phyloP scores from a whole-genome alignment of 2,888 invertebrate species.

The Campoplex capitator region DNA sequence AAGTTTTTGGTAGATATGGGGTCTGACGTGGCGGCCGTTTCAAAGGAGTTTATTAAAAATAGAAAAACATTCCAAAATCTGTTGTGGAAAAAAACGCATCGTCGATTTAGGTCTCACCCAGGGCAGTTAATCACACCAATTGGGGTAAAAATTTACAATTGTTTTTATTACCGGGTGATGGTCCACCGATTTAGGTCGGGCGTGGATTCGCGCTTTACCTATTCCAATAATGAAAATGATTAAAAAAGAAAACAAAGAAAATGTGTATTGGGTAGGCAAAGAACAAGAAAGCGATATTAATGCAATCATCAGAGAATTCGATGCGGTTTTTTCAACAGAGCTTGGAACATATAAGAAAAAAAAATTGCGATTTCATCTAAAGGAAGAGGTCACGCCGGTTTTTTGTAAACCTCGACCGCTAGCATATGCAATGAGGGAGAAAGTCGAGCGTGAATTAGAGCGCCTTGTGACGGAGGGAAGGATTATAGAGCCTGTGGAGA shows the following conservation, averaged over 20 bases:
- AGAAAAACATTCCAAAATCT: background rate
- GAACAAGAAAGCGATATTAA: too few relatives aligned
- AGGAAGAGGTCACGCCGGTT: background rate
- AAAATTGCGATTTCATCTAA: background rate
- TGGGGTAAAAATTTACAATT: background rate
- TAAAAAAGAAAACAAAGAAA: too few relatives aligned
- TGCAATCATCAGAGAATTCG: too few relatives aligned
- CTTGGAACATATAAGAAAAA: background rate
- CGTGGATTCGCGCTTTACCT: background rate
- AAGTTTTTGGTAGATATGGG: background rate
- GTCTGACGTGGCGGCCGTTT: slow-evolving; percentile 26
- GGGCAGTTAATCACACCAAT: slow-evolving; percentile 26
- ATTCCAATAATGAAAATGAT: too few relatives aligned
- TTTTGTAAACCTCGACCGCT: slow-evolving; percentile 71
- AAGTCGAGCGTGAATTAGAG: slow-evolving; percentile 72
- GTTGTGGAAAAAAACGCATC: background rate
- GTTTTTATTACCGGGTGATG: slow-evolving; percentile 34
- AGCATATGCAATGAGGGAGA: slow-evolving; percentile 72
- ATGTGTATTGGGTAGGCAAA: too few relatives aligned
- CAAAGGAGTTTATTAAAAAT: slow-evolving; percentile 14
- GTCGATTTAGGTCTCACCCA: slow-evolving; percentile 34
- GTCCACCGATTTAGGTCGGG: slow-evolving; percentile 40
- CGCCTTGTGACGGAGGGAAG: slow-evolving; percentile 63
- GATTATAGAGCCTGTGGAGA: slow-evolving; percentile 69
- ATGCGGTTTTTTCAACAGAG: background rate